phyloP scores from a whole-genome alignment of 2,113 vertebrate genomes.

The Verasper variegatus region DNA sequence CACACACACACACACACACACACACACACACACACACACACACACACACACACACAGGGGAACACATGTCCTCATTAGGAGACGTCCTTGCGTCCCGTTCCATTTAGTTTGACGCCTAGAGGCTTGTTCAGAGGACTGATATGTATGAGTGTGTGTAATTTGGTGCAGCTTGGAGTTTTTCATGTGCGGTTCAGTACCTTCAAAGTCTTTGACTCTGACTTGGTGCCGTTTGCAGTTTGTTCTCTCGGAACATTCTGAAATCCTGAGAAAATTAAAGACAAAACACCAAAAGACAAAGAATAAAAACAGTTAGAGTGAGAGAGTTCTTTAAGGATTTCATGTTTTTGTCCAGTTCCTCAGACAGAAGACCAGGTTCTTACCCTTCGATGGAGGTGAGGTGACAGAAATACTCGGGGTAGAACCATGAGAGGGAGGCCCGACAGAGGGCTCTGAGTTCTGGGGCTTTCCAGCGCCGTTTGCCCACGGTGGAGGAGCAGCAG shows the following conservation, averaged over 20 bases:
- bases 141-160: background rate
- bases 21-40: background rate
- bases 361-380: constrained; percentile 25
- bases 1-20: background rate
- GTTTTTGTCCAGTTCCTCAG: background rate
- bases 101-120: background rate
- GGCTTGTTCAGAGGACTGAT: background rate
- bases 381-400: constrained; percentile 35
- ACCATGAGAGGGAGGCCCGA: background rate
- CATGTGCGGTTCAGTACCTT: constrained; percentile 65
- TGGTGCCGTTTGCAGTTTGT: constrained; percentile 37
- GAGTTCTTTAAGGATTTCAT: too few relatives aligned
- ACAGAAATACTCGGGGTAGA: constrained; percentile 18
- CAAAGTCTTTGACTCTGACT: constrained; percentile 38
- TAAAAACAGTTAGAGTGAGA: background rate
- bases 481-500: constrained; percentile 18
- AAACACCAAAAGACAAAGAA: background rate
- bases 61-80: background rate
- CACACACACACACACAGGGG: background rate
- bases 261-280: constrained; percentile 37
- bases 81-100: background rate
- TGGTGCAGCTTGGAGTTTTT: background rate
- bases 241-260: constrained; percentile 41
- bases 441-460: constrained; percentile 18
- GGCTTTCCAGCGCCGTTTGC: constrained; percentile 38